Evolutionary conservation across 2,888 invertebrate species (phyloP).

Genomic region (Cantharis nigra): DNA sequence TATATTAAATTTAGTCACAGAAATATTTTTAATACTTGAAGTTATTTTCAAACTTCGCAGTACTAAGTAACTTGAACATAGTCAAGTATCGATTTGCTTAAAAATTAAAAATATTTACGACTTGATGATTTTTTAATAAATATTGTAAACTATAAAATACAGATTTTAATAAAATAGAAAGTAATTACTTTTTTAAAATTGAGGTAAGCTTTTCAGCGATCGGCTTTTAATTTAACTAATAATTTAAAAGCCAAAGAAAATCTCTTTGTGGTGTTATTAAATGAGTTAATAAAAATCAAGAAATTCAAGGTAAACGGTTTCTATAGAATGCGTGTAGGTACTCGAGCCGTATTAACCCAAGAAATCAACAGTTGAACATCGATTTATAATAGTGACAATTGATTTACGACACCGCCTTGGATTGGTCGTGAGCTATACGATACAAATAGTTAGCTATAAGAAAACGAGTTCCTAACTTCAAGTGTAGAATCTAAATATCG

Average conservation of each 20-base stretch:
- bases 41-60: not conserved
- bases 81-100: not conserved
- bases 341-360: slow-evolving; percentile 54
- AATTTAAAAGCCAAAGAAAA: not conserved
- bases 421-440: slow-evolving; percentile 48
- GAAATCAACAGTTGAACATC: slow-evolving; percentile 55
- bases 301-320: slow-evolving; percentile 53
- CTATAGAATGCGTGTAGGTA: slow-evolving; percentile 55
- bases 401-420: slow-evolving; percentile 53
- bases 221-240: not conserved
- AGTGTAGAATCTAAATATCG: slow-evolving; percentile 33
- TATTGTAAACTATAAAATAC: too few species aligned
- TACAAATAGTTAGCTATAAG: slow-evolving; percentile 49
- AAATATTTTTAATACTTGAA: too few species aligned
- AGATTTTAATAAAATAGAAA: too few species aligned
- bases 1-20: too few species aligned
- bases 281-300: slow-evolving; percentile 9
- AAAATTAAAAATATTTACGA: not conserved
- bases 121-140: too few species aligned
- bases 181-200: not conserved
- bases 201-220: not conserved
- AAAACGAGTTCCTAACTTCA: slow-evolving; percentile 40
- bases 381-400: slow-evolving; percentile 57
- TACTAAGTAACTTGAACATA: not conserved
- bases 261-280: not conserved